Evolutionary conservation across 2,113 vertebrate species (phyloP), one percentile per base, ranked within the genome.

Genomic region (Amblyornis subalaris): DNA sequence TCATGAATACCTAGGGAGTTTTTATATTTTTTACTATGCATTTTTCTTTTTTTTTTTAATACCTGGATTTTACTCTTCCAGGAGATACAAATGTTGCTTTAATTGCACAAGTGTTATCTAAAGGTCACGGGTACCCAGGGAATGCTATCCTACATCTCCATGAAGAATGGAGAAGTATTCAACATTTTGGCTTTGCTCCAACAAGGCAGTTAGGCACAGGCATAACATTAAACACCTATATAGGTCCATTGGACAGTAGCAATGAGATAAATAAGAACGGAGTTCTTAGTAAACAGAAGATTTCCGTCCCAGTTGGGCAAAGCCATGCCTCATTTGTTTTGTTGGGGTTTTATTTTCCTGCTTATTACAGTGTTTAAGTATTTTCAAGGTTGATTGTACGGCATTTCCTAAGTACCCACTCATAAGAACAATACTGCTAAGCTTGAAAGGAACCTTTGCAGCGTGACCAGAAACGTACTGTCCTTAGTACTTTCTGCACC

Each of bases 281-380:
- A 45, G 11, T 38, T 54, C 15, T 72, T 48, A 66, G 60, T 54
- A n/a, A 75, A 25, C 31, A 66, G 4, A 76, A 40, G 28, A 81
- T 44, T 60, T 83, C 42, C 14, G 38, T 23, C 7, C 31, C 31
- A 67, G 3, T 2, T 79, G 7, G 47, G 15, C 24, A 78, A 90
- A 88, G 12, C 21, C 20, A 38, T n/a, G 14, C 4, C 3, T 78
- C 7, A 35, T 57, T 78, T 70, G 5, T 51, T 85, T 61, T 14
- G 4, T 1, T 35, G 42, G 26, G 12, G 0, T 0, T 44, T 14
- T 12, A 9, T 73, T 26, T 22, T 14, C 24, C 19, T 5, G 10
- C 40, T 81, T 73, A 35, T 33, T 61, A 35, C 15, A 51, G 13
- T 10, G 55, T 13, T 54, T 66, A 29, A 48, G 2, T 85, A 26